A percentile compares a stretch with the other conserved stretches of the same genome.
phyloP scores from a whole-genome alignment of 2,888 invertebrate species.

The Cyrtodaria siliqua region DNA sequence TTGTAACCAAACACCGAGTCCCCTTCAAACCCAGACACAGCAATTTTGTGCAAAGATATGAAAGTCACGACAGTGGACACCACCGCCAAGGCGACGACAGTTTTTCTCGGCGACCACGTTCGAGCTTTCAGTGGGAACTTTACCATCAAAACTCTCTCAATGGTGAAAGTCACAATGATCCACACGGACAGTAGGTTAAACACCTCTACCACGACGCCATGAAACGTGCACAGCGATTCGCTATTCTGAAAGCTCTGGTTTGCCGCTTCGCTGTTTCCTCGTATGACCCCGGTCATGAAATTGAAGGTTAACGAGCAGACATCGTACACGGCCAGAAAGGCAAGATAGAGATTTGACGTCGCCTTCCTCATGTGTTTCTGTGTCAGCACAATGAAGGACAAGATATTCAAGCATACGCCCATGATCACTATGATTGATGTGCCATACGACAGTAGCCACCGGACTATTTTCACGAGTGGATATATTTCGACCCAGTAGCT shows the following conservation, averaged over 20 bases:
- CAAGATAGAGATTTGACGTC: constrained; percentile 71
- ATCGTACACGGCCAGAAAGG: constrained; percentile 71
- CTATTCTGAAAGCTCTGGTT: constrained; percentile 68
- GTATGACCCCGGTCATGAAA: constrained; percentile 75
- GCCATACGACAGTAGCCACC: constrained; percentile 71
- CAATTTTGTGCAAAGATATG: constrained; percentile 73
- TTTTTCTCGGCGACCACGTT: constrained; percentile 63
- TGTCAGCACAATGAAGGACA: constrained; percentile 66
- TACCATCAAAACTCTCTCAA: constrained; percentile 72
- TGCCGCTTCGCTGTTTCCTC: constrained; percentile 67
- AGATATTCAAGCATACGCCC: constrained; percentile 66
- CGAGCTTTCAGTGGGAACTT: constrained; percentile 73
- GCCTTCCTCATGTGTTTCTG: constrained; percentile 69
- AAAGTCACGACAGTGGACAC: constrained; percentile 63
- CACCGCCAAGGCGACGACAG: constrained; percentile 52
- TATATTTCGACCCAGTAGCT: constrained; percentile 64
- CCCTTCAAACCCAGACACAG: constrained; percentile 76
- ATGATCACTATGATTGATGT: constrained; percentile 66
- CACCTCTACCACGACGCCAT: constrained; percentile 75
- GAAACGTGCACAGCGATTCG: constrained; percentile 71
- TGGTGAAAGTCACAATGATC: constrained; percentile 73
- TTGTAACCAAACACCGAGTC: constrained; percentile 77
- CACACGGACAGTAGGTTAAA: constrained; percentile 76
- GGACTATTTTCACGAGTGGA: constrained; percentile 68
- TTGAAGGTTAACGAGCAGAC: constrained; percentile 68